Evolutionary conservation across 2,888 invertebrate species (phyloP), one percentile per base, ranked within the genome.

Genomic region (Ormyrus labotus): DNA sequence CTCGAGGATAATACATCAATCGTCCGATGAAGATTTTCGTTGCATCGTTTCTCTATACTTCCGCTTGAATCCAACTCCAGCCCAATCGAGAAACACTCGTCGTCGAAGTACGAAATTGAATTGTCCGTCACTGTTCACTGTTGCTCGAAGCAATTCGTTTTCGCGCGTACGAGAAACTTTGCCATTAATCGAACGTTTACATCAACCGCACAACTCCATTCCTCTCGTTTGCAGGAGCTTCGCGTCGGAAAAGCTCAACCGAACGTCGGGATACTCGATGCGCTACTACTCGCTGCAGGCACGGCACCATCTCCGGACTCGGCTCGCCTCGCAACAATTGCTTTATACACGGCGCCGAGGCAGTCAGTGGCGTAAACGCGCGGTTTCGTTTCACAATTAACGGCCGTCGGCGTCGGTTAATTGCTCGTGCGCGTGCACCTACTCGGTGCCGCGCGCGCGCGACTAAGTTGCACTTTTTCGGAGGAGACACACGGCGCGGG

Each of bases 251-350:
- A 4, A 34, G 34, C 13, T 67, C 5, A 11, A 51, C 64, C 77
- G 85, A 60, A 57, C 88, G 84, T 87, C 85, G 87, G 87, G 88
- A 88, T 89, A 90, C 86, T 87, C 89, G 86, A 89, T 87, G 88
- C 87, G 84, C 86, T 85, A 90, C 90, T 90, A 88, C 60, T 34
- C 5, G 55, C 61, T 45, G 13, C 47, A 53, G 58, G 19, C 19
- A 11, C 63, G 1, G 10, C 45, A 13, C 6, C 10, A 5, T 57
- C 73, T 65, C 85, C 34, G 34, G 34, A 34, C 34, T 34, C 34
- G 34, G 34, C 85, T 87, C 85, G 87, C 87, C 87, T 85, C 86
- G 88, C 88, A 88, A 88, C 89, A 88, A 90, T 90, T 89, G 86
- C 89, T 86, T 81, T 84, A 34, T 34, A 34, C 53, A 1, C 60